These are phyloP conservation scores for Xiphophorus hellerii DNA, from an alignment of 2,113 vertebrate genomes.

Conservation along the genomic window DNA sequence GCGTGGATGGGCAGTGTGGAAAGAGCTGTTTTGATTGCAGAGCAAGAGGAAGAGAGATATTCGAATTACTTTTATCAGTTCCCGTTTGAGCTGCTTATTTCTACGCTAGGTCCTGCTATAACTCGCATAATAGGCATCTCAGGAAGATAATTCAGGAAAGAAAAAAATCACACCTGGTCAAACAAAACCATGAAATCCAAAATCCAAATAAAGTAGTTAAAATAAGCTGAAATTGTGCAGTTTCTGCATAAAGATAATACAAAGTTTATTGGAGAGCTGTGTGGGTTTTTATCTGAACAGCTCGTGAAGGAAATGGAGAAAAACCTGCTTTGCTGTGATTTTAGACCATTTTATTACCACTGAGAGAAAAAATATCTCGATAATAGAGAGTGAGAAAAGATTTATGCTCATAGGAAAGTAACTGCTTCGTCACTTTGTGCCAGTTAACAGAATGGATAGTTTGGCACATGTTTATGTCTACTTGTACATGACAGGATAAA, in stretches of 20 bases:
- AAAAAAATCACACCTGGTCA: neutral
- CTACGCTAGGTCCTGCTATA: neutral
- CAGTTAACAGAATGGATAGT: too few relatives aligned
- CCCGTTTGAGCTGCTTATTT: neutral
- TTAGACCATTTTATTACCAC: too few relatives aligned
- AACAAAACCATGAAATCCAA: neutral
- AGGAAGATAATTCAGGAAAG: neutral
- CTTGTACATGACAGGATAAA: too few relatives aligned
- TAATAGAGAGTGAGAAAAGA: too few relatives aligned
- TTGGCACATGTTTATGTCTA: too few relatives aligned
- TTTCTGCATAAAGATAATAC: neutral
- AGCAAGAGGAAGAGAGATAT: neutral
- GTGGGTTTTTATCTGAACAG: too few relatives aligned
- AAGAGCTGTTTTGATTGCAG: conserved; percentile 28
- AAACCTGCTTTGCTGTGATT: too few relatives aligned
- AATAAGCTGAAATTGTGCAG: neutral
- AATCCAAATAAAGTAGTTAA: neutral
- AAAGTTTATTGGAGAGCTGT: too few relatives aligned
- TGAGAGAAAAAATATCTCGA: too few relatives aligned
- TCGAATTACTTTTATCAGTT: neutral
- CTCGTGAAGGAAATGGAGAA: too few relatives aligned
- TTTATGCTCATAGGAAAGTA: too few relatives aligned
- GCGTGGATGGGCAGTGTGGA: conserved; percentile 7
- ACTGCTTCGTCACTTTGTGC: too few relatives aligned
- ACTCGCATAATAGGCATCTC: neutral